Base-by-base conservation (phyloP, 2,113 vertebrate species). In the Tonatia bakeri region DNA sequence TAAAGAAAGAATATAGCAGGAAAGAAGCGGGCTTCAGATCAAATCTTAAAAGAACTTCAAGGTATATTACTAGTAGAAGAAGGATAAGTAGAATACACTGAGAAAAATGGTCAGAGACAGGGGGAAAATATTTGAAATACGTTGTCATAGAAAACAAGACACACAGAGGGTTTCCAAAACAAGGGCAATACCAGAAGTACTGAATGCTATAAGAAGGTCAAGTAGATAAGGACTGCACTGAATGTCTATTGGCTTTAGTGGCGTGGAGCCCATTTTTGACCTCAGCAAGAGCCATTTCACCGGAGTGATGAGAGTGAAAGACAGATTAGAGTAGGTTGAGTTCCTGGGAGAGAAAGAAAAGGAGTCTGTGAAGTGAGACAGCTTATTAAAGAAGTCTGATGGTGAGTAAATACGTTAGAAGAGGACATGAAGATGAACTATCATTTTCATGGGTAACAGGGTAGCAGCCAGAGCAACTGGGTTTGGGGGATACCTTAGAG, bases 51-150 rank as follows among this genome's bases (percentile, higher is more conserved):
- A 79, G 31, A 61, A 85, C 28, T 36, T 88, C 28, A 87, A 76
- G 20, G 22, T 77, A 15, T 59, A 69, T 65, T 85, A 31, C n/a
- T 87, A 43, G 65, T 38, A 80, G 40, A 17, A 89, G 38, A 91
- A 86, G 7, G 2, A 70, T 52, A 1, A 70, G 36, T 73, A 43
- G 17, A 20, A 0, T 43, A 79, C 17, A 28, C 13, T 67, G 6
- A 40, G 31, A 38, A 73, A 24, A 90, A 28, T 1, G 1, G 3
- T 3, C 4, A 88, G 26, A 14, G 1, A 33, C 59, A 0, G 0
- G 38, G n/a, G 7, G 1, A 84, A 79, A 75, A 52, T 4, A 67
- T 17, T 10, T 83, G 16, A 2, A 69, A 17, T 45, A 3, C 47
- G 8, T 12, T 70, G 7, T 31, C 31, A 61, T 3, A 26, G n/a